Evolutionary conservation across 2,888 invertebrate genomes (phyloP).

Genomic region (Idaea dimidiata): DNA sequence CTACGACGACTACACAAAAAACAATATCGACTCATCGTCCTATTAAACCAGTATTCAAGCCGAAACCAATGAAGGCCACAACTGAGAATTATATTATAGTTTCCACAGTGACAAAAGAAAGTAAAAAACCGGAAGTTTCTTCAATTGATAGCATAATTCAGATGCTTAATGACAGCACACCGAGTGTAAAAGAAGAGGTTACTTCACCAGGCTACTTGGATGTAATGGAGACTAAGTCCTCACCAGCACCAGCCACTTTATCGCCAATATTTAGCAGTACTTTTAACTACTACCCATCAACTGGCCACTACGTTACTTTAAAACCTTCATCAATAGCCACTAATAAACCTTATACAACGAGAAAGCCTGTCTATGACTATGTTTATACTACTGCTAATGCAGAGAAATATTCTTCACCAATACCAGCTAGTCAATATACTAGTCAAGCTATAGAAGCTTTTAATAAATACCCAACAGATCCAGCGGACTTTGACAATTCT

Average conservation of each 20-base stretch:
- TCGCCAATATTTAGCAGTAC: constrained; percentile 57
- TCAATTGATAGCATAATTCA: constrained; percentile 82
- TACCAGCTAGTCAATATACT: constrained; percentile 68
- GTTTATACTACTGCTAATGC: constrained; percentile 58
- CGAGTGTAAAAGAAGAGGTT: constrained; percentile 60
- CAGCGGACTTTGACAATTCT: constrained; percentile 60
- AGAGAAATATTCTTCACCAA: constrained; percentile 57
- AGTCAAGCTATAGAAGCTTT: constrained; percentile 73
- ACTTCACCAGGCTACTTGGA: constrained; percentile 55
- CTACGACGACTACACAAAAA: constrained; percentile 53
- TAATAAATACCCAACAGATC: constrained; percentile 69
- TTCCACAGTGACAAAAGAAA: constrained; percentile 78
- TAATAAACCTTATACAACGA: constrained; percentile 44
- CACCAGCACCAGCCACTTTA: constrained; percentile 52
- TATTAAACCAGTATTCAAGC: constrained; percentile 79
- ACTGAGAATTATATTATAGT: constrained; percentile 80
- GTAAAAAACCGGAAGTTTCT: constrained; percentile 65
- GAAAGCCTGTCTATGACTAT: constrained; percentile 47
- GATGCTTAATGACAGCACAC: constrained; percentile 80
- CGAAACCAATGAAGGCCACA: constrained; percentile 62
- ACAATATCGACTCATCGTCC: constrained; percentile 68
- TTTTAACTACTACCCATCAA: constrained; percentile 54
- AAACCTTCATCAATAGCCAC: constrained; percentile 58
- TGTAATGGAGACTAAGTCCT: constrained; percentile 63
- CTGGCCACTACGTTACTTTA: constrained; percentile 68